A percentile compares a stretch with the other conserved stretches of the same genome.
Evolutionary conservation across 1,140 invertebrate species (phyloP).

Genomic region (Drosophila kurseongensis): DNA sequence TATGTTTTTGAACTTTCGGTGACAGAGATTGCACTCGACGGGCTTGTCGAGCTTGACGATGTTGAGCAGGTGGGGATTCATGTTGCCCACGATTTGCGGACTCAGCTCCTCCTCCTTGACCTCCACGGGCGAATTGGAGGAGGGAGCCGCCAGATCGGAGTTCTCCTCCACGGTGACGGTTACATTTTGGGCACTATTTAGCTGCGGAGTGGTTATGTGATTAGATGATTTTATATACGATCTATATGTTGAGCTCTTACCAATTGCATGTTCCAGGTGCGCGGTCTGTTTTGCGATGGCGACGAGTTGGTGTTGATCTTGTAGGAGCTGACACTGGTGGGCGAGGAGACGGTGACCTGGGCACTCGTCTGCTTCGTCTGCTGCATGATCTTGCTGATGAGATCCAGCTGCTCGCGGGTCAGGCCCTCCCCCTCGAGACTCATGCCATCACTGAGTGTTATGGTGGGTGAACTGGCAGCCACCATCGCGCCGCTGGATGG

Average conservation of each 20-base stretch:
- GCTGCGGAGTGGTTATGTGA: constrained; percentile 25
- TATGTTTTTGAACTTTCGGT: constrained; percentile 98
- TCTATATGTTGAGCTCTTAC: constrained; percentile 34
- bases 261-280: constrained; percentile 85
- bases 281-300: constrained; percentile 62
- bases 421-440: constrained; percentile 87
- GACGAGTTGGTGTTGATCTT: constrained; percentile 71
- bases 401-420: constrained; percentile 90
- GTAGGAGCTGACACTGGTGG: constrained; percentile 85
- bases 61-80: constrained; percentile 83
- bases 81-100: constrained; percentile 81
- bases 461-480: constrained; percentile 68
- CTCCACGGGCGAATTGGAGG: constrained; percentile 60
- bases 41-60: constrained; percentile 89
- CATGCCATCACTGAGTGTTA: constrained; percentile 85
- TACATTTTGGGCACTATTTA: constrained; percentile 77
- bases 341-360: constrained; percentile 79
- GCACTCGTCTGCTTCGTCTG: constrained; percentile 87
- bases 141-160: constrained; percentile 64
- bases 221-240: background rate
- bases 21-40: constrained; percentile 97
- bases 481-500: constrained; percentile 27
- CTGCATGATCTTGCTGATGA: constrained; percentile 92
- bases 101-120: constrained; percentile 78
- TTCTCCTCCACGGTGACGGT: constrained; percentile 76